phyloP scores from a whole-genome alignment of 2,888 invertebrate genomes.

The Rhimphoctona megacephalus region DNA sequence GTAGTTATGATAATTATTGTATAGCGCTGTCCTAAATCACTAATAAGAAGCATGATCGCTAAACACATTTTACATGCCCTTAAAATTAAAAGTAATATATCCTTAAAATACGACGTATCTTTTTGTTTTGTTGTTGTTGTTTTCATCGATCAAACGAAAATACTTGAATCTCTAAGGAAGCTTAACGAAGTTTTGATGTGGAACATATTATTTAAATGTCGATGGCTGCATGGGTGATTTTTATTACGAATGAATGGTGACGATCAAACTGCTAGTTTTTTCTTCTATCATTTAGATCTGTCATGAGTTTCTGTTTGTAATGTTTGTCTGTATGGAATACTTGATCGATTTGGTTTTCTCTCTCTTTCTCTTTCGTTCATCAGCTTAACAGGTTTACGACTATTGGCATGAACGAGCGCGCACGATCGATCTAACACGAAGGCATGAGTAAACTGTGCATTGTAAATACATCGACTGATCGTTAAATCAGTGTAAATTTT shows the following conservation, averaged over 20 bases:
- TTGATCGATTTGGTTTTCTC: slow-evolving; percentile 37
- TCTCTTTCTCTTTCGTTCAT: slow-evolving; percentile 22
- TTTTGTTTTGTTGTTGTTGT: slow-evolving; percentile 71
- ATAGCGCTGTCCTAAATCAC: slow-evolving; percentile 84
- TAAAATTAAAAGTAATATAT: slow-evolving; percentile 84
- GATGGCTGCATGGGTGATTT: slow-evolving; percentile 56
- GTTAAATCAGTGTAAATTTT: slow-evolving; percentile 38
- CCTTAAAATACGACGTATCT: slow-evolving; percentile 81
- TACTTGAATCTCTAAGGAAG: slow-evolving; percentile 76
- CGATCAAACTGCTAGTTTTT: slow-evolving; percentile 27
- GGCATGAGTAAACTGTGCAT: slow-evolving; percentile 39
- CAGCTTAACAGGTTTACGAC: slow-evolving; percentile 28
- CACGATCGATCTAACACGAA: slow-evolving; percentile 41
- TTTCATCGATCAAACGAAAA: slow-evolving; percentile 74
- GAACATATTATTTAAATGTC: slow-evolving; percentile 58
- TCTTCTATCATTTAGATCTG: slow-evolving; percentile 14
- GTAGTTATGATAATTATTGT: slow-evolving; percentile 84
- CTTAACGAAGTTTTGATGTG: slow-evolving; percentile 65
- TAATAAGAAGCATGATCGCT: slow-evolving; percentile 84
- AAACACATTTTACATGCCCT: slow-evolving; percentile 84
- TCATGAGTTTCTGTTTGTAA: slow-evolving; percentile 15
- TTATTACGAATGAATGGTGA: slow-evolving; percentile 35
- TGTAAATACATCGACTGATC: slow-evolving; percentile 50
- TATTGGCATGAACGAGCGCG: slow-evolving; percentile 47
- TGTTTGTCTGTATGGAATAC: slow-evolving; percentile 28